These are phyloP conservation scores for Clarias fuscus DNA, from an alignment of 2,797 vertebrate species.

Conservation along the genomic window DNA sequence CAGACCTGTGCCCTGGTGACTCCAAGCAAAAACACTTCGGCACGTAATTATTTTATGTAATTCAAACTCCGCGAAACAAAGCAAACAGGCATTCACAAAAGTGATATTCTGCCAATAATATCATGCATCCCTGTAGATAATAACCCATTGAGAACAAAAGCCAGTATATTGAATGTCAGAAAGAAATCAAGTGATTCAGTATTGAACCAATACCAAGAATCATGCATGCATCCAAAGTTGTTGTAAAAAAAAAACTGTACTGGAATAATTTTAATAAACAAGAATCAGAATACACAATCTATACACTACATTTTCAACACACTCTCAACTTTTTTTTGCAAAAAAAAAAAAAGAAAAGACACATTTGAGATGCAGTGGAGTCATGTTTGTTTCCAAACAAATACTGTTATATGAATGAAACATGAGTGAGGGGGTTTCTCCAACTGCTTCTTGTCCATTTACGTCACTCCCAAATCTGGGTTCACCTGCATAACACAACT, in stretches of 20 bases:
- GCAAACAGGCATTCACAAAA: constrained; percentile 39
- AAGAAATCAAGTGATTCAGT: constrained; percentile 9
- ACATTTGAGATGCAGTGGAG: constrained; percentile 53
- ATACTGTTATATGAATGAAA: constrained; percentile 82
- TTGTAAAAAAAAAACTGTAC: not conserved
- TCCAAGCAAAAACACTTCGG: constrained; percentile 50
- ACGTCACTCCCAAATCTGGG: constrained; percentile 75
- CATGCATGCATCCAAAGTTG: not conserved
- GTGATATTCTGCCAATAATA: constrained; percentile 44
- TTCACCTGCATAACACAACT: constrained; percentile 72
- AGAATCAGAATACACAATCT: not conserved
- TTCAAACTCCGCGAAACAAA: constrained; percentile 35
- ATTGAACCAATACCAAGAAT: not conserved
- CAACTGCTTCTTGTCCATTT: constrained; percentile 62
- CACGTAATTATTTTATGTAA: constrained; percentile 42
- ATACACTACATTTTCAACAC: not conserved
- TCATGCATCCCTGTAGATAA: constrained; percentile 45
- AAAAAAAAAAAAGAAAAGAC: not conserved
- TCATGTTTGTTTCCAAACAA: constrained; percentile 78
- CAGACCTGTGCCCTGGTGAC: constrained; percentile 30
- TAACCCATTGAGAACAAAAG: constrained; percentile 45
- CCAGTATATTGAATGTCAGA: constrained; percentile 27
- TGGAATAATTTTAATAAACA: constrained; percentile 4
- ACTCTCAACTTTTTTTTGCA: not conserved
- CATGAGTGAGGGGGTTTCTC: constrained; percentile 60